Percentiles rank a stretch among this genome's conserved stretches.
phyloP scores from a whole-genome alignment of 1,140 invertebrate genomes.

The Patella vulgata region DNA sequence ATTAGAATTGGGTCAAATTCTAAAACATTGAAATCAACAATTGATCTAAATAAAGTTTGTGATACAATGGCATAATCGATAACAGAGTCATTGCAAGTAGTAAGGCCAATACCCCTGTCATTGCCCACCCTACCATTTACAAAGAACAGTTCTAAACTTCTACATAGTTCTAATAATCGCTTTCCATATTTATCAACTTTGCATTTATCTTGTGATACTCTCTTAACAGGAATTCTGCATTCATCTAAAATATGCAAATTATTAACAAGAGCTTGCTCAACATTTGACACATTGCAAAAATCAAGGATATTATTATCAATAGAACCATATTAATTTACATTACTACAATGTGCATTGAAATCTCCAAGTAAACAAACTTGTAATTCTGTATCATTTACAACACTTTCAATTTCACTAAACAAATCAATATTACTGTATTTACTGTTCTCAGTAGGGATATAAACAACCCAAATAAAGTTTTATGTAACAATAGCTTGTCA shows the following conservation, averaged over 20 bases:
- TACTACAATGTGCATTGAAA: slow-evolving; percentile 4
- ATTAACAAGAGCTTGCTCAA: not conserved
- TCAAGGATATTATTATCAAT: slow-evolving; percentile 9
- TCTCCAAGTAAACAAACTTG: slow-evolving; percentile 10
- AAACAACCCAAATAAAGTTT: too few relatives aligned
- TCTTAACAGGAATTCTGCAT: too few relatives aligned
- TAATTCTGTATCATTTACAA: slow-evolving; percentile 5
- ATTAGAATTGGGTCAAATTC: slow-evolving; percentile 3
- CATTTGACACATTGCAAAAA: slow-evolving; percentile 1
- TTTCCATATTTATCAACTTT: too few relatives aligned
- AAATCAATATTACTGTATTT: slow-evolving; percentile 9
- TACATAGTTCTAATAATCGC: slow-evolving; percentile 9
- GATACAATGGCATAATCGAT: slow-evolving; percentile 12
- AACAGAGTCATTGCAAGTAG: not conserved
- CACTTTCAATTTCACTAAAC: slow-evolving; percentile 10
- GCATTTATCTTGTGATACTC: too few relatives aligned
- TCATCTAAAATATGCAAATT: too few relatives aligned
- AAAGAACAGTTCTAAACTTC: slow-evolving; percentile 2
- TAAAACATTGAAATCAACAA: slow-evolving; percentile 10
- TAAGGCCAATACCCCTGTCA: not conserved
- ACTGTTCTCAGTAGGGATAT: too few relatives aligned
- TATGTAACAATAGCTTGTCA: slow-evolving; percentile 6
- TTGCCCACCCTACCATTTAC: not conserved
- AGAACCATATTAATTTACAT: slow-evolving; percentile 3
- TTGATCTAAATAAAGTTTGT: not conserved